Base-by-base conservation (phyloP, 2,888 invertebrate genomes). In the Scotopteryx bipunctaria region DNA sequence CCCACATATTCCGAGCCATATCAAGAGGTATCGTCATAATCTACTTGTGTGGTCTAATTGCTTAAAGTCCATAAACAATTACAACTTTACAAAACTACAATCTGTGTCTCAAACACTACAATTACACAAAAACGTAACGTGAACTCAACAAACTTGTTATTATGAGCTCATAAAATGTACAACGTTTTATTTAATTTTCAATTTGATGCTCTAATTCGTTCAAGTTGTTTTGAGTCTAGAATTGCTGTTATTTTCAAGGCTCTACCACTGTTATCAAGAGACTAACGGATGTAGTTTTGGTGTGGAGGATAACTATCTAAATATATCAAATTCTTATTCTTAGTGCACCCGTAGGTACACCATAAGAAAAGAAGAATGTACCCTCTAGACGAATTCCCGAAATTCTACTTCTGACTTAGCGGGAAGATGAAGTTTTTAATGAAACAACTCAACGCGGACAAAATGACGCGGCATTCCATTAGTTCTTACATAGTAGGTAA, bases 21-120 rank as follows among this genome's bases (percentile, higher is more conserved):
- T 4, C 3, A 15, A 32, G 5, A 33, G 6, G 9, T 31, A 17
- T 8, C 17, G 16, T 9, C 41, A 33, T 3, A 25, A 29, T 25
- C 58, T 37, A 27, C 57, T 21, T 56, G 63, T 63, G 63, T 57
- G 63, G 63, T 57, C 63, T 55, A 36, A 60, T 55, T 53, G 45
- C 43, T 52, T 41, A 41, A 40, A 50, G 56, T 48, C 45, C 50
- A 57, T 50, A 57, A 48, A 48, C 61, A 61, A 57, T 57, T 57
- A 58, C 48, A 50, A 50, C 41, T 48, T 49, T 32, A 41, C 33
- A 51, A 41, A 42, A 41, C 33, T 37, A 54, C 57, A 50, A 55
- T 48, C 27, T 45, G 33, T 44, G 17, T 38, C 43, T 50, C 47
- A 59, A 56, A 55, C 56, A 59, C 54, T 51, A 46, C 55, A 37